Base-by-base conservation (phyloP, 1,140 invertebrate species). In the Drosophila prosaltans region DNA sequence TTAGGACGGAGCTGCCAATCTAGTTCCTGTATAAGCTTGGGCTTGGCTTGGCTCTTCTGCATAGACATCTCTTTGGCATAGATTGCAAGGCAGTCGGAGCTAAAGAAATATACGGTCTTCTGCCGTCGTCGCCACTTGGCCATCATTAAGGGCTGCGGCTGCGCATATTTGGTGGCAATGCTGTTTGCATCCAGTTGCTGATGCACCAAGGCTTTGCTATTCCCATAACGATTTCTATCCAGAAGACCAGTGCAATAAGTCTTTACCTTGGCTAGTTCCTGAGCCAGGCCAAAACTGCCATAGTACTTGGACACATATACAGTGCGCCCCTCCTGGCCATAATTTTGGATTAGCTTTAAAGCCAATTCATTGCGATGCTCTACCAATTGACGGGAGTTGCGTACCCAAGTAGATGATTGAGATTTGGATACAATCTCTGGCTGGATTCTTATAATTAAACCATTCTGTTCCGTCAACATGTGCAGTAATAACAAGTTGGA, bases 11-110 rank as follows among this genome's bases (percentile, higher is more conserved):
- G 32, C 9, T 86, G 86, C 55, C 70, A 86, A 21, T 84, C 86
- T 32, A 89, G 24, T 30, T 90, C 81, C 36, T 89, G 88, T 1
- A 90, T 81, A 28, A 90, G 58, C 40, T 89, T 89, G 10, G 84
- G 84, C 3, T 67, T 72, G 0, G 71, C 74, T 32, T 83, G 90
- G 0, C 60, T 81, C 39, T 90, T 90, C 11, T 90, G 85, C 81
- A 85, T 78, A 3, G 84, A 80, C 77, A 90, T 64, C 43, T 88
- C 84, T 48, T 80, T 88, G n/a, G 84, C 67, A 9, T 89, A 88
- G 9, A 90, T 90, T 7, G 88, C 85, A 65, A 86, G 26, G 11
- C 85, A 90, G 39, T 90, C 86, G 8, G 85, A 82, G 54, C 85
- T 90, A 21, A 82, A 90, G 55, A 90, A 90, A 30, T 90, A 90